Evolutionary conservation across 2,888 invertebrate genomes (phyloP).

Genomic region (Ichneumoninae sp.): DNA sequence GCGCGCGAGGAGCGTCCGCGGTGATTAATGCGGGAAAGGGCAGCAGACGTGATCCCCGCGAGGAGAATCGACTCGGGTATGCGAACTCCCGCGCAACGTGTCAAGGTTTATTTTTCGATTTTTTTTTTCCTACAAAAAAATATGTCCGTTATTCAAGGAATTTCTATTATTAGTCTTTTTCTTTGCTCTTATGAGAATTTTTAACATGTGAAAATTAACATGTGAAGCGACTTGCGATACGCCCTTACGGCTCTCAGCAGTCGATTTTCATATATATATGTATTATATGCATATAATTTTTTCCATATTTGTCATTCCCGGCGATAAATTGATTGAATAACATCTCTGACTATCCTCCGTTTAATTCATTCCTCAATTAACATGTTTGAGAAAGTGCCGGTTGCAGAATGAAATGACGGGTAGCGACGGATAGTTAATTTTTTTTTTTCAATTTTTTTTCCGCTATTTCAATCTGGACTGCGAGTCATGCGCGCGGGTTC

Average conservation of each 20-base stretch:
- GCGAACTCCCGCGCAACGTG: constrained; percentile 4
- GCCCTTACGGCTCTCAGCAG: no score
- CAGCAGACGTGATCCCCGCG: not conserved
- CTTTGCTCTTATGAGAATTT: no score
- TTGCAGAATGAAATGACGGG: constrained; percentile 13
- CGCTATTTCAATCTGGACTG: constrained; percentile 4
- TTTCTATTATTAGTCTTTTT: not conserved
- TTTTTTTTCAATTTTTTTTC: constrained; percentile 6
- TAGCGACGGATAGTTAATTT: not conserved
- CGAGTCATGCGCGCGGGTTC: constrained; percentile 13
- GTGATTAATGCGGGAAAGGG: constrained; percentile 14
- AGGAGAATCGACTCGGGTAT: not conserved
- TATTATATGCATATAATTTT: not conserved
- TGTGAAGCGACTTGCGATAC: not conserved
- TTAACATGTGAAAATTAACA: not conserved
- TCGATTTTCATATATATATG: not conserved
- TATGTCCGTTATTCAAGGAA: not conserved
- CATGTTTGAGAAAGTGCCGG: constrained; percentile 37
- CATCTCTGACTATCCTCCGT: constrained; percentile 2
- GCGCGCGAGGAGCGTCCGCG: constrained; percentile 2
- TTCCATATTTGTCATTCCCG: constrained; percentile 7
- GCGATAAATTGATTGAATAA: constrained; percentile 16
- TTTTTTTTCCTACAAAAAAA: not conserved
- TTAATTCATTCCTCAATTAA: constrained; percentile 42
- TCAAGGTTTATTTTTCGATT: not conserved